Conservation (phyloP, 1,140 invertebrate species). For the Drosophila sproati region DNA sequence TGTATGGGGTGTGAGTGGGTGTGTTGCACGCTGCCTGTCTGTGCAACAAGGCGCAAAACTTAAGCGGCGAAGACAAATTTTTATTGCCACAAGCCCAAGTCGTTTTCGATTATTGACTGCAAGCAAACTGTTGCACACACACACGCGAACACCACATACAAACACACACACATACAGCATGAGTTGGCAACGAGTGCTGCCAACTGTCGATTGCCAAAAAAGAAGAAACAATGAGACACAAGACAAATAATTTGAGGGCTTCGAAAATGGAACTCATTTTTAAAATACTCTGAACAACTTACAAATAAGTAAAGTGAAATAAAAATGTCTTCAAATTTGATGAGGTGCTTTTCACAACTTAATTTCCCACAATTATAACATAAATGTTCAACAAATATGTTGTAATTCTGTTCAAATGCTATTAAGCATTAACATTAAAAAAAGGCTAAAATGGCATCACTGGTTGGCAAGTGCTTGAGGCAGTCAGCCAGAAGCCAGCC, state of each 20-base stretch:
- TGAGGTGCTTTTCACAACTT: too few species aligned
- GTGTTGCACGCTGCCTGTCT: constrained; percentile 34
- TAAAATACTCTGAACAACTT: too few species aligned
- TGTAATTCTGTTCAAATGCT: too few species aligned
- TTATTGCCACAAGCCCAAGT: constrained; percentile 60
- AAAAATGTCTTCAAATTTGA: too few species aligned
- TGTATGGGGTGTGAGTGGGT: background rate
- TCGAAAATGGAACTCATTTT: too few species aligned
- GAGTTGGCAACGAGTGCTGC: background rate
- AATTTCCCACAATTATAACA: too few species aligned
- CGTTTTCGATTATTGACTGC: constrained; percentile 64
- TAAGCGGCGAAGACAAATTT: constrained; percentile 62
- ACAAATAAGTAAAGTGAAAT: too few species aligned
- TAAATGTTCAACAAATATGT: too few species aligned
- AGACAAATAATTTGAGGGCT: background rate
- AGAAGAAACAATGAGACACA: too few species aligned
- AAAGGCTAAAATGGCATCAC: background rate
- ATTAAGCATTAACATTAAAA: background rate
- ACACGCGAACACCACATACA: constrained; percentile 16
- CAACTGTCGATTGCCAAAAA: background rate
- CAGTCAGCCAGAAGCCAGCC: background rate
- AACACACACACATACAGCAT: background rate
- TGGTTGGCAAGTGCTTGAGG: background rate
- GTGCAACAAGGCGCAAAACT: constrained; percentile 78
- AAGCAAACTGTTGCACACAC: constrained; percentile 59